Evolutionary conservation across 2,888 invertebrate genomes (phyloP), one percentile per base, ranked within the genome.

Genomic region (Euplexia lucipara): DNA sequence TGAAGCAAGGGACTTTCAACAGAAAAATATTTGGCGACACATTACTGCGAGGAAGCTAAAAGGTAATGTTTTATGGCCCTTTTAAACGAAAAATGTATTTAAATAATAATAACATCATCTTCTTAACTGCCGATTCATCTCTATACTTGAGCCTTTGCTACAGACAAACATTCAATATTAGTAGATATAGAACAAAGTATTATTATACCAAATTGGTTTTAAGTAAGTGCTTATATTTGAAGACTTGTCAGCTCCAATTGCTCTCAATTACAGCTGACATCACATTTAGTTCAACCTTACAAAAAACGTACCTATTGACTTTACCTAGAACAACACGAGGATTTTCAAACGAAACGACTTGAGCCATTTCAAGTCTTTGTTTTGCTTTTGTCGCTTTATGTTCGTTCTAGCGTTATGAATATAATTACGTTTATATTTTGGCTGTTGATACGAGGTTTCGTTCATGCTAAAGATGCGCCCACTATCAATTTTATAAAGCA

Each of bases 401-500:
- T 18, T 35, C 12, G 35, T 39, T 8, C 37, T 35, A 22, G 9
- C 18, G 56, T 44, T 14, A 77, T 77, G 73, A 65, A 65, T n/a
- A 49, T 9, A 9, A 14, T 41, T 44, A 22, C 1, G 2, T 35
- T 72, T 1, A 0, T 65, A 41, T 42, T 71, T 45, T 57, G 71
- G 10, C 1, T 71, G 2, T 1, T 76, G 4, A 49, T 60, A 4
- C 44, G 37, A 26, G 53, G 20, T 48, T 34, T 47, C 0, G 66
- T 73, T 6, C 12, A 14, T 1, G 73, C 81, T 8, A 76, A 66
- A 45, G 81, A 84, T 74, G 56, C 26, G 9, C 51, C 44, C 1
- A 74, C 75, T 8, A 61, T 84, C 0, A 32, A 80, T 51, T 91
- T 92, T 61, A 68, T 92, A 9, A 87, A 76, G 57, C 66, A 79